Evolutionary conservation across 2,113 vertebrate species (phyloP).

Genomic region (Ailuropoda melanoleuca): DNA sequence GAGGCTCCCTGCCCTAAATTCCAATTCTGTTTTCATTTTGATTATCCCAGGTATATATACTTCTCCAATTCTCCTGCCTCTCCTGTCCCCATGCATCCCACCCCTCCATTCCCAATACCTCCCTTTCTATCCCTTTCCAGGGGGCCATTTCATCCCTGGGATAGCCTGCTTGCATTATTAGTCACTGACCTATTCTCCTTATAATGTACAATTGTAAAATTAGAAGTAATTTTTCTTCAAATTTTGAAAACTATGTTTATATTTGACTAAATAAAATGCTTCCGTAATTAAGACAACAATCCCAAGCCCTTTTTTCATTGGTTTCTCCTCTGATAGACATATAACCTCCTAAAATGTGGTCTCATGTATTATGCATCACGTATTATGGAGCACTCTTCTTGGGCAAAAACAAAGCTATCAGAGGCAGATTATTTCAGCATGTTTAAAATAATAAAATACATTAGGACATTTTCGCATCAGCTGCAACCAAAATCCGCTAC

Average conservation of each 20-base stretch:
- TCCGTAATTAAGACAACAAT: not conserved
- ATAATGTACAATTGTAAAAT: not conserved
- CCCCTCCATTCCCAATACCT: not conserved
- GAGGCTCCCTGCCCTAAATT: not conserved
- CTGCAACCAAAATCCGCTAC: conserved; percentile 60
- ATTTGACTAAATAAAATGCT: not conserved
- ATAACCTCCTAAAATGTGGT: not conserved
- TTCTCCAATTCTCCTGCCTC: rapidly evolving
- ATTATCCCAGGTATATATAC: not conserved
- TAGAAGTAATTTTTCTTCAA: conserved; percentile 26
- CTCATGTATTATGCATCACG: not conserved
- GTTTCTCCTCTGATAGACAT: not conserved
- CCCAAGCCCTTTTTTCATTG: not conserved
- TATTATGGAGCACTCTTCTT: not conserved
- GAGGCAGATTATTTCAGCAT: not conserved
- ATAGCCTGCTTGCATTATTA: not conserved
- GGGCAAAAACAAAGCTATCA: not conserved
- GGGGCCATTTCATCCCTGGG: not conserved
- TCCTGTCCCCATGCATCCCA: not conserved
- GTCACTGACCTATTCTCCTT: not conserved
- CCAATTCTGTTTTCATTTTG: not conserved
- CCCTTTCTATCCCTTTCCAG: not conserved
- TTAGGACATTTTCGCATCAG: conserved; percentile 6
- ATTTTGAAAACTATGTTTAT: conserved; percentile 15
- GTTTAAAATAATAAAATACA: conserved; percentile 24